These are phyloP conservation scores for Margarornis squamiger DNA, from an alignment of 2,797 vertebrate species.

Conservation along the genomic window DNA sequence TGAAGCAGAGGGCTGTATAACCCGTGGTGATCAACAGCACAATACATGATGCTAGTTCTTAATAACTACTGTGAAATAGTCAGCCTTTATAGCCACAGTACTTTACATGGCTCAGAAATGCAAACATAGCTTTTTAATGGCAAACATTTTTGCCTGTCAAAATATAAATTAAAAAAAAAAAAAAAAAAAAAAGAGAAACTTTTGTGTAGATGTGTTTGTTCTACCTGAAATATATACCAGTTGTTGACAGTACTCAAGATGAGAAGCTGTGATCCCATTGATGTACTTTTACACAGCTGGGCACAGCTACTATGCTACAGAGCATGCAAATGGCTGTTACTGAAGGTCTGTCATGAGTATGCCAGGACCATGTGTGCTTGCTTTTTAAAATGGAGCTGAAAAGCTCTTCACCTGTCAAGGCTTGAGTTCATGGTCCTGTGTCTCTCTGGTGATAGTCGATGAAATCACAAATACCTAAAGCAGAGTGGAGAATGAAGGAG, in stretches of 20 bases:
- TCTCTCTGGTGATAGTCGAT: conserved; percentile 27
- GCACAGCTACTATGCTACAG: neutral
- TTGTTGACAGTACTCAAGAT: neutral
- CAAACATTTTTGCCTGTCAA: neutral
- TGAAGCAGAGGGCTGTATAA: conserved; percentile 40
- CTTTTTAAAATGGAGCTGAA: conserved; percentile 34
- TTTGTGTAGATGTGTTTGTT: neutral
- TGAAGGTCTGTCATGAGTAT: neutral
- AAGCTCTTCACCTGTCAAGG: conserved; percentile 34
- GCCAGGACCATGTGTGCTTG: neutral
- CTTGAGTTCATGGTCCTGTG: neutral
- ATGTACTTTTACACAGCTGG: neutral
- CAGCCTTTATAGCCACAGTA: neutral
- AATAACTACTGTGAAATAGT: conserved; percentile 10
- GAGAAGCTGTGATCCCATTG: neutral
- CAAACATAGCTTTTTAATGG: neutral
- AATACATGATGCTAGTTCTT: neutral
- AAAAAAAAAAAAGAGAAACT: neutral
- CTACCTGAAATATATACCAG: neutral
- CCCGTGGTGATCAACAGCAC: neutral
- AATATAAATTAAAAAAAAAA: neutral
- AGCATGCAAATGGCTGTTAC: neutral
- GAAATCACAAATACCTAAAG: conserved; percentile 48
- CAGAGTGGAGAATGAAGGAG: neutral
- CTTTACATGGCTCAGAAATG: neutral